Evolutionary conservation across 1,140 invertebrate species (phyloP).

Genomic region (Rhopalosiphum maidis): DNA sequence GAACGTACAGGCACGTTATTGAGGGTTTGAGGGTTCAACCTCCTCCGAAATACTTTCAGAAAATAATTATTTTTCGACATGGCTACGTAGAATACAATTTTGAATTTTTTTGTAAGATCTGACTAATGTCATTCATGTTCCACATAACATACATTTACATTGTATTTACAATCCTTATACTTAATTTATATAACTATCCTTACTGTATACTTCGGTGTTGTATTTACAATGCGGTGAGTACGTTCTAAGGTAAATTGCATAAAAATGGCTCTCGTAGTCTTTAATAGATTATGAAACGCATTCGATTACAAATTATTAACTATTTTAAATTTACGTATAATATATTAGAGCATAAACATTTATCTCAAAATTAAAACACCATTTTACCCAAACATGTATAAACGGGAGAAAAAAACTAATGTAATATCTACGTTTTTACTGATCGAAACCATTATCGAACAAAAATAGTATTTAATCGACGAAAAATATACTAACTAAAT

Average conservation of each 20-base stretch:
- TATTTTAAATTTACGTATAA: neutral
- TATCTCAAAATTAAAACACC: neutral
- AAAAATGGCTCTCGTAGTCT: neutral
- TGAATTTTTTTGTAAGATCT: no score
- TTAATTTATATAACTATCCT: no score
- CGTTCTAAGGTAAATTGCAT: neutral
- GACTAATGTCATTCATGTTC: no score
- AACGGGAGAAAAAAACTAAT: neutral
- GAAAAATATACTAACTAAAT: neutral
- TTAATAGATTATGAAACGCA: neutral
- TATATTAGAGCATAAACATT: neutral
- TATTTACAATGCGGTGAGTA: neutral
- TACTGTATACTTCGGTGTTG: no score
- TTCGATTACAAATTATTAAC: neutral
- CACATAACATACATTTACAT: no score
- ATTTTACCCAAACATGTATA: neutral
- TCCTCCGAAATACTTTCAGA: no score
- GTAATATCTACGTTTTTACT: neutral
- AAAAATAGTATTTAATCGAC: neutral
- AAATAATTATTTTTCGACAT: no score
- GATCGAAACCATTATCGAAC: neutral
- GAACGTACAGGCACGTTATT: no score
- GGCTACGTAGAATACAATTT: no score
- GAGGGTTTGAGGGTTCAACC: no score
- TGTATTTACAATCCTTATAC: no score